Percentiles rank a stretch among this genome's conserved stretches.
Evolutionary conservation across 2,113 vertebrate species (phyloP).

Genomic region (Marmota monax): DNA sequence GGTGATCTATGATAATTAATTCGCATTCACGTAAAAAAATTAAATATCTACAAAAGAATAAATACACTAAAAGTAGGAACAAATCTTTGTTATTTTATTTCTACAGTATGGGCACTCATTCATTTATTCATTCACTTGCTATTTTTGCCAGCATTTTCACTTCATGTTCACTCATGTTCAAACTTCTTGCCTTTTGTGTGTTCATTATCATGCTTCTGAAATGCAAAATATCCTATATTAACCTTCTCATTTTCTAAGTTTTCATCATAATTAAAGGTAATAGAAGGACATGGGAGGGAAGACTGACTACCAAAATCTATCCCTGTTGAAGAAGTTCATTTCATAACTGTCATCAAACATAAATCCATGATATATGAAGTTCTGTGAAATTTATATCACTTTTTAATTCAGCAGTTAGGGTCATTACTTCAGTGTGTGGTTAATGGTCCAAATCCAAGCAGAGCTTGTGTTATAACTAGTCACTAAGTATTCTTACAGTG

Average conservation of each 20-base stretch:
- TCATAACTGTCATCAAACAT: conserved; percentile 44
- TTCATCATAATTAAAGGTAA: conserved; percentile 4
- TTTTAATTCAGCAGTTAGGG: conserved; percentile 32
- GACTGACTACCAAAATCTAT: neutral
- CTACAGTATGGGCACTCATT: neutral
- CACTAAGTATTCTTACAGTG: neutral
- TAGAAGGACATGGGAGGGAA: neutral
- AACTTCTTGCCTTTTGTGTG: neutral
- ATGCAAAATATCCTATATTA: conserved; percentile 25
- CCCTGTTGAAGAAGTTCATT: conserved; percentile 22
- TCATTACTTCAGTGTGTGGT: conserved; percentile 10
- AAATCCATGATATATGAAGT: conserved; percentile 21
- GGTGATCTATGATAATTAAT: neutral
- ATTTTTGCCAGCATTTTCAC: neutral
- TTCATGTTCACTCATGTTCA: conserved; percentile 33
- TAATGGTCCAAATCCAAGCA: conserved; percentile 52
- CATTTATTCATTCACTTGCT: neutral
- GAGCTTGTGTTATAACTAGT: neutral
- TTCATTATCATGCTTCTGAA: neutral
- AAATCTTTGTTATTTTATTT: neutral
- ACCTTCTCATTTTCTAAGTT: conserved; percentile 15
- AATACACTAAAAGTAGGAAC: neutral
- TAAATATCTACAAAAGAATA: neutral
- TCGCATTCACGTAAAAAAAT: conserved; percentile 2
- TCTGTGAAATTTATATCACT: conserved; percentile 46